Base-by-base conservation (phyloP, 2,888 invertebrate species). In the Macaria liturata region DNA sequence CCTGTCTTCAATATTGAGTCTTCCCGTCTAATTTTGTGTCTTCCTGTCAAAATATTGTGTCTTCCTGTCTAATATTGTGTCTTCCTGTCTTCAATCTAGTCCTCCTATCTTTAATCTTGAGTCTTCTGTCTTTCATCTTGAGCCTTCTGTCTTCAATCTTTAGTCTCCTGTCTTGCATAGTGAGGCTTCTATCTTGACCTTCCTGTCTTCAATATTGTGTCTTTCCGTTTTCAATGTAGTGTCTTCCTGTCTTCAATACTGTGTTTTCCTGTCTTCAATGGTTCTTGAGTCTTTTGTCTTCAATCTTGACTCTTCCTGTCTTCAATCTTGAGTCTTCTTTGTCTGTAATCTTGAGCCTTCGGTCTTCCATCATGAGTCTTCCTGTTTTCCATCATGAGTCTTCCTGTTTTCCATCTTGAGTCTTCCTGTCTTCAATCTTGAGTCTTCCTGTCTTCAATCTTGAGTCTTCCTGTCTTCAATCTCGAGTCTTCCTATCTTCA, bases 351-450 rank as follows among this genome's bases (percentile, higher is more conserved):
- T 9, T 5, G 5, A 7, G 3, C 32, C 47, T 34, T 44, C 42
- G 46, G 43, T 43, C 40, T 57, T 61, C 54, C 59, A 4, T 32
- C 48, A 32, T 40, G 37, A 44, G 45, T 40, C 46, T 55, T 61
- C 53, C 9, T 37, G n/a, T 47, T 52, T 57, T 46, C 52, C 43
- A 47, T 44, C 46, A 49, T 46, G 5, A 32, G n/a, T 52, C 42
- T 59, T 62, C 51, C 30, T 20, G 49, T 59, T 48, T 58, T 64
- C 9, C 49, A 49, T 40, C 39, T 59, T 45, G 40, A 3, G 9
- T 50, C 20, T 50, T 44, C 4, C 20, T 3, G 7, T 53, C 46
- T 53, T 46, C 46, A 31, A n/a, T 40, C 40, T 46, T 46, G 46
- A 30, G 32, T 43, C 39, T 56, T 56, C 49, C 32, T 47, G 20